A percentile compares a stretch with the other conserved stretches of the same genome.
Evolutionary conservation across 1,140 invertebrate species (phyloP).

Genomic region (Cylas formicarius): DNA sequence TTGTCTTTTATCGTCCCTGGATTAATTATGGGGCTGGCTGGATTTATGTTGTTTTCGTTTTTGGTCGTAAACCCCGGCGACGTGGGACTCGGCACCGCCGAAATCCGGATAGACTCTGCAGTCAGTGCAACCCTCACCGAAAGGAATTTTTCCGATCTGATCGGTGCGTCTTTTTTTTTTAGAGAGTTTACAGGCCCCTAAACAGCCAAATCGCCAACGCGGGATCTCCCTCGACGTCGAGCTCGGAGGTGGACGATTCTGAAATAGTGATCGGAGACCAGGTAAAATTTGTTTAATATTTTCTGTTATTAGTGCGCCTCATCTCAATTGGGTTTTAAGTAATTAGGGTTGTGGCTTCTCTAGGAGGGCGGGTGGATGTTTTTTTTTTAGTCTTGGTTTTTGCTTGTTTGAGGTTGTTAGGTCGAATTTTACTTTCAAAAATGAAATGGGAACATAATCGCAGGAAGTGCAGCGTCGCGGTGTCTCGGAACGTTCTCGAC

Average conservation of each 20-base stretch:
- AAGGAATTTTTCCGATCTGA: neutral
- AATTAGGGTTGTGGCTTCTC: no score
- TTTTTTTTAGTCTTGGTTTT: constrained; percentile 1
- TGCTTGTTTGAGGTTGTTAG: neutral
- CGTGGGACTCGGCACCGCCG: constrained; percentile 54
- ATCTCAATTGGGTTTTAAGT: no score
- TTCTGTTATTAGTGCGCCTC: no score
- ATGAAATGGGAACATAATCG: constrained; percentile 2
- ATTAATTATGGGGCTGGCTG: constrained; percentile 69
- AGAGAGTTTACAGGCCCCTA: constrained; percentile 28
- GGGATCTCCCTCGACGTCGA: constrained; percentile 24
- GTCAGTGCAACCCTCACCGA: constrained; percentile 2
- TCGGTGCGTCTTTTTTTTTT: constrained; percentile 11
- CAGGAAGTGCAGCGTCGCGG: constrained; percentile 44
- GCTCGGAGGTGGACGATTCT: constrained; percentile 40
- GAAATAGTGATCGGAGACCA: constrained; percentile 40
- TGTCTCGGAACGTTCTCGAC: constrained; percentile 43
- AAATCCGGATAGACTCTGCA: constrained; percentile 15
- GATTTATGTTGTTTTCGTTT: constrained; percentile 80
- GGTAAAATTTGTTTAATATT: no score
- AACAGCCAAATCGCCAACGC: constrained; percentile 30
- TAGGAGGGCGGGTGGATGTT: no score
- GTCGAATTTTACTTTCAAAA: neutral
- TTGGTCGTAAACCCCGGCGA: constrained; percentile 70
- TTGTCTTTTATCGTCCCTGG: constrained; percentile 89